Conservation (phyloP, 2,113 vertebrate species). For the Protobothrops flavoviridis region DNA sequence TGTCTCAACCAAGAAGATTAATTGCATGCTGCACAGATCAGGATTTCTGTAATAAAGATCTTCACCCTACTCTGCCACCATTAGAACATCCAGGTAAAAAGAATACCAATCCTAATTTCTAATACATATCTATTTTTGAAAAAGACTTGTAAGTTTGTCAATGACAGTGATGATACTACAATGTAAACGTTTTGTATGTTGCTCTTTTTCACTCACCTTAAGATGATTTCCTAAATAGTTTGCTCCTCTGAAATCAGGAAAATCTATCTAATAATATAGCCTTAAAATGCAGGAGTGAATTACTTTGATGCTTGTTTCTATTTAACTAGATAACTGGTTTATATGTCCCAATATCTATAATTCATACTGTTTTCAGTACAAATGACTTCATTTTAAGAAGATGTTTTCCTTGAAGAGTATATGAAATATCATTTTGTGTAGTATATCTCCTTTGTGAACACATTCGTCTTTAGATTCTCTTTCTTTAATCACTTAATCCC, state of each 20-base stretch:
- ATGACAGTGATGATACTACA: background rate
- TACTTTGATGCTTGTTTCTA: background rate
- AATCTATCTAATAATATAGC: background rate
- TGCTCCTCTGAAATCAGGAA: background rate
- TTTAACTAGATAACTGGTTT: background rate
- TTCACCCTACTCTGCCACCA: constrained; percentile 88
- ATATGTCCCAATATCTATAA: background rate
- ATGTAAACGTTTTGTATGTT: background rate
- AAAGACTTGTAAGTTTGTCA: background rate
- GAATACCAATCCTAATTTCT: background rate
- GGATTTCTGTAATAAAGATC: constrained; percentile 91
- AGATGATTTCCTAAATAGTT: background rate
- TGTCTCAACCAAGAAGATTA: constrained; percentile 81
- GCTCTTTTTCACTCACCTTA: background rate
- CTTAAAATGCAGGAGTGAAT: background rate
- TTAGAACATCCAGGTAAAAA: constrained; percentile 79
- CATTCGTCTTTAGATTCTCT: background rate
- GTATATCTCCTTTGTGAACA: background rate
- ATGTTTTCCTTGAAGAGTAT: background rate
- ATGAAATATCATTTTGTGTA: background rate
- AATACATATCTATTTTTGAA: background rate
- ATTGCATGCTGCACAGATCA: constrained; percentile 92
- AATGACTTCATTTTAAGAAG: background rate
- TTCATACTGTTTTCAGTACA: background rate
- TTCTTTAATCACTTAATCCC: background rate